Conservation (phyloP, 2,888 invertebrate genomes). For the Escarpia spicata region DNA sequence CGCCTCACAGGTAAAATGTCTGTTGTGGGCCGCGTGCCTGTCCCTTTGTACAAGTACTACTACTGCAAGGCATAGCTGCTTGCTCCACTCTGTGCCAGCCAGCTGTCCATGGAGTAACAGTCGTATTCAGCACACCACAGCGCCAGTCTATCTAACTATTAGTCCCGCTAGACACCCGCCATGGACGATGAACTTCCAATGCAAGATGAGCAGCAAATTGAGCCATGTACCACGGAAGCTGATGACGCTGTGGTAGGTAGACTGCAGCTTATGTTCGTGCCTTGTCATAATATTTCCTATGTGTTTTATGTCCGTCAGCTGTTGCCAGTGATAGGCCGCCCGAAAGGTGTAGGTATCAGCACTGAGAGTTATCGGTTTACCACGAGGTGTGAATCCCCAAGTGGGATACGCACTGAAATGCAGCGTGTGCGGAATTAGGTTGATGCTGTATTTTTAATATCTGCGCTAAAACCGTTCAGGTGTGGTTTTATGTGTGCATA, state of each 20-base stretch:
- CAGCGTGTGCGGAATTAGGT: not conserved
- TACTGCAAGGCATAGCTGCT: not conserved
- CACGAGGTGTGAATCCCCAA: not conserved
- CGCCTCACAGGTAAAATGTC: not conserved
- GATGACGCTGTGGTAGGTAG: not conserved
- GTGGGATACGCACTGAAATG: not conserved
- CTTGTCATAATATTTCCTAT: not conserved
- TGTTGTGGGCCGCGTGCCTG: not conserved
- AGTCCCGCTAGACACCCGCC: not conserved
- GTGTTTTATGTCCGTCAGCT: not conserved
- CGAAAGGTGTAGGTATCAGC: not conserved
- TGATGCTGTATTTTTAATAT: not conserved
- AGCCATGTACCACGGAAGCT: not conserved
- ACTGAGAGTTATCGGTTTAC: not conserved
- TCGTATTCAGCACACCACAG: not conserved
- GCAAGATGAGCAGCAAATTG: conserved; percentile 12
- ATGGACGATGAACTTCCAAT: not conserved
- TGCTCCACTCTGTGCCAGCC: not conserved
- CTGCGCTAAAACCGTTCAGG: not conserved
- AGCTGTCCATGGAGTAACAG: not conserved
- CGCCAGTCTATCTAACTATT: not conserved
- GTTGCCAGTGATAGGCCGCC: not conserved
- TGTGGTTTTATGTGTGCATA: not conserved
- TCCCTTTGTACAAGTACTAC: not conserved
- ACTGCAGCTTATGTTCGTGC: not conserved